Evolutionary conservation across 2,797 vertebrate species (phyloP).

Genomic region (Phalloptychus januarius): DNA sequence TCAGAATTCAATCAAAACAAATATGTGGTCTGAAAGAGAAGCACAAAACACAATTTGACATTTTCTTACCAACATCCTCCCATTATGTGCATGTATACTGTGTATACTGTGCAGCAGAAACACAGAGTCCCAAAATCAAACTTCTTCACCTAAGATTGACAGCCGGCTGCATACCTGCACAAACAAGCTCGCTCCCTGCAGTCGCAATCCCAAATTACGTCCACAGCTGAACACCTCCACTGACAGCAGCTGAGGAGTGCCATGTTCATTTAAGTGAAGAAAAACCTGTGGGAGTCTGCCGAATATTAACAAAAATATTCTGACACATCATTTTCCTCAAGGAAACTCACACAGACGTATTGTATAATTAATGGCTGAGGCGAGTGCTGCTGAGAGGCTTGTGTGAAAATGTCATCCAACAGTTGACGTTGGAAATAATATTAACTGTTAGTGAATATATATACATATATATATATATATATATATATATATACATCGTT

Average conservation of each 20-base stretch:
- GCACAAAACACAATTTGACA: background rate
- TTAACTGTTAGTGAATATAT: too few relatives aligned
- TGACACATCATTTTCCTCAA: conserved; percentile 16
- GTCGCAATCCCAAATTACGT: conserved; percentile 28
- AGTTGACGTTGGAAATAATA: conserved; percentile 15
- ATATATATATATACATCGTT: background rate
- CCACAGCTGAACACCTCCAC: conserved; percentile 5
- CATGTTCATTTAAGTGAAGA: conserved; percentile 18
- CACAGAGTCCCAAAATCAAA: background rate
- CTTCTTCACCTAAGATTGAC: conserved; percentile 1
- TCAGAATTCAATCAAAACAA: background rate
- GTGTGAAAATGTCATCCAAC: conserved; percentile 9
- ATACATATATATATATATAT: background rate
- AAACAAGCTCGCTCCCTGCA: conserved; percentile 6
- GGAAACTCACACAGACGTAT: conserved; percentile 13
- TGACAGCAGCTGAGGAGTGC: conserved; percentile 8
- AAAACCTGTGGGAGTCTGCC: conserved; percentile 23
- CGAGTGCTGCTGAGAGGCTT: conserved; percentile 10
- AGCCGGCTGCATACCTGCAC: conserved; percentile 3
- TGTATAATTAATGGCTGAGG: conserved; percentile 20
- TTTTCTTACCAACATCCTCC: background rate
- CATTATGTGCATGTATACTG: background rate
- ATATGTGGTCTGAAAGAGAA: background rate
- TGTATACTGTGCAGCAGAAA: background rate
- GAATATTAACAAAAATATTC: conserved; percentile 21